These are phyloP conservation scores for Palythoa grandis DNA, from an alignment of 92 coral and sea anemone genomes.

Conservation along the genomic window DNA sequence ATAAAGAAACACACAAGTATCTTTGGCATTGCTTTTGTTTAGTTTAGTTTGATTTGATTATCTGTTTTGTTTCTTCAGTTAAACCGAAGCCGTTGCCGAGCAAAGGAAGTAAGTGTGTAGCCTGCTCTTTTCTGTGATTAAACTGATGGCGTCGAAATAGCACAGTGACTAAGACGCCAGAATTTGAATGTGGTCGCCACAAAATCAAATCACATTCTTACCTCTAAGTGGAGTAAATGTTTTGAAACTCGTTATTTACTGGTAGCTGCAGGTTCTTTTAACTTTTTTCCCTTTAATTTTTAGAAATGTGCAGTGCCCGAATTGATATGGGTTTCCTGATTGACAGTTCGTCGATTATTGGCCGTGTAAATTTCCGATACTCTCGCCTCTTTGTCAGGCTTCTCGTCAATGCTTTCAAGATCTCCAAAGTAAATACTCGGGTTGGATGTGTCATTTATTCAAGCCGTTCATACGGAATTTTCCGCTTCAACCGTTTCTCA, in stretches of 20 bases:
- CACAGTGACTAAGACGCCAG: not conserved
- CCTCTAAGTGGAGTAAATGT: no score
- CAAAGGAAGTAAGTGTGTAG: conserved; percentile 23
- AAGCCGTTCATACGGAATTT: conserved; percentile 9
- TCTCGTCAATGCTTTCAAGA: conserved; percentile 45
- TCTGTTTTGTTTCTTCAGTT: conserved; percentile 17
- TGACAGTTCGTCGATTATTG: conserved; percentile 49
- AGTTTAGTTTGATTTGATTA: not conserved
- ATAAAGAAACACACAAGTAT: not conserved
- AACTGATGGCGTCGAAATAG: no score
- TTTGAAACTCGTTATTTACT: no score
- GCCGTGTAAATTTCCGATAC: conserved; percentile 42
- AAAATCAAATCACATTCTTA: not conserved
- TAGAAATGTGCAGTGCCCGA: conserved; percentile 53
- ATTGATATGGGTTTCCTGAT: conserved; percentile 60
- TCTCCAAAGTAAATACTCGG: conserved; percentile 44
- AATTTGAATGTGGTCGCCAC: not conserved
- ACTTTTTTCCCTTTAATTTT: not conserved
- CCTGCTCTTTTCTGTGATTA: not conserved
- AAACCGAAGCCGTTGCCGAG: conserved; percentile 36
- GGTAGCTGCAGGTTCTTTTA: not conserved
- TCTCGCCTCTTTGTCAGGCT: conserved; percentile 40
- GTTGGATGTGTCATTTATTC: conserved; percentile 49
- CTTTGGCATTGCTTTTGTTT: not conserved
- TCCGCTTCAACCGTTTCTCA: conserved; percentile 19